Evolutionary conservation across 1,140 invertebrate genomes (phyloP), one percentile per base, ranked within the genome.

Genomic region (Eubasilissa regina): DNA sequence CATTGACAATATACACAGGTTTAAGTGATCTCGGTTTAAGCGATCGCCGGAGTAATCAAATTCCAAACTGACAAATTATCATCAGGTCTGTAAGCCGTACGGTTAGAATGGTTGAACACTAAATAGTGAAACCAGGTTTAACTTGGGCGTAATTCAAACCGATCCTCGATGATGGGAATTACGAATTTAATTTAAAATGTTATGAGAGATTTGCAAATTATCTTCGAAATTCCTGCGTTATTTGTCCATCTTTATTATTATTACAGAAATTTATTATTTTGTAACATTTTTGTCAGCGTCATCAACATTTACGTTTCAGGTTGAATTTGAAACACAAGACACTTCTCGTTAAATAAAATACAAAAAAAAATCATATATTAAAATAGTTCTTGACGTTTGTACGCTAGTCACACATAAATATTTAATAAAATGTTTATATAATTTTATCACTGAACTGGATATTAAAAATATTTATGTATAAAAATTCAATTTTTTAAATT

Each of bases 1-100:
- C 25, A 13, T 21, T 21, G 19, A 4, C 25, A 12, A 35, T 66
- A 15, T 15, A 66, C 62, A 43, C 62, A 47, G 35, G 60, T 62
- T 35, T 62, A 43, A 62, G 43, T 66, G 62, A 66, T 66, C 25
- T 66, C 12, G 35, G 43, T 66, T 44, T 53, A 74, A 35, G 51
- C 53, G 53, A 56, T 74, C 17, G 13, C 51, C 25, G 56, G 25
- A 15, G 17, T 72, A 56, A 74, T 74, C 51, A 56, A 21, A 74
- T 74, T 74, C 72, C 72, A 53, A 58, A 19, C 47, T 74, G 48
- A 56, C 51, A 74, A 55, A 74, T 56, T 74, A 74, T 74, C 72
- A 56, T 74, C 72, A 44, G 44, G 72, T 56, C 25, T 13, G 13
- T 58, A 74, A 74, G 51, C 51, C 51, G 55, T 56, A 44, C 25